Evolutionary conservation across 2,797 vertebrate species (phyloP).

Genomic region (Psittacula derbiana): DNA sequence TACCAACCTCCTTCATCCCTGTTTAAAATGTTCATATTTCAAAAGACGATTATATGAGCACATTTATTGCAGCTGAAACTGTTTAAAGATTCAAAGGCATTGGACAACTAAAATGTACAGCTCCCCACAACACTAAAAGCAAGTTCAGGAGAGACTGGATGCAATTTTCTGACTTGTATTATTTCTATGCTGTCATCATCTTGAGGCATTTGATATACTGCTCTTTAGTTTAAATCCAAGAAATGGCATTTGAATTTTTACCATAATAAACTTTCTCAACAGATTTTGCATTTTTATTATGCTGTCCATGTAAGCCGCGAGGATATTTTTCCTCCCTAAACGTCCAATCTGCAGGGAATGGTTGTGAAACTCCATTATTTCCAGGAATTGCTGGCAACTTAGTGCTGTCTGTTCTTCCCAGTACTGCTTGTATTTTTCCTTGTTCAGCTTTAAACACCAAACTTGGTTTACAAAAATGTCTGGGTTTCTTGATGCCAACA

Average conservation of each 20-base stretch:
- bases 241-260: constrained; percentile 26
- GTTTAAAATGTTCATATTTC: neutral
- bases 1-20: neutral
- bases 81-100: neutral
- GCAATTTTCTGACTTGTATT: constrained; percentile 27
- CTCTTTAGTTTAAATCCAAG: constrained; percentile 29
- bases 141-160: neutral
- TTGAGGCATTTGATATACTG: constrained; percentile 18
- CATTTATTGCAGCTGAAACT: neutral
- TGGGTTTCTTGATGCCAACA: constrained; percentile 39
- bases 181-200: constrained; percentile 18
- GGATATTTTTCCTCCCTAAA: constrained; percentile 43
- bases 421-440: constrained; percentile 60
- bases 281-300: constrained; percentile 29
- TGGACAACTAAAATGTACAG: neutral
- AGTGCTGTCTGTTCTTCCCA: constrained; percentile 36
- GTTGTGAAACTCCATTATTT: constrained; percentile 69
- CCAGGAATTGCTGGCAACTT: constrained; percentile 73
- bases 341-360: constrained; percentile 35
- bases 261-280: constrained; percentile 22
- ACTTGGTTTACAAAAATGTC: constrained; percentile 55
- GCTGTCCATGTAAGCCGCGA: constrained; percentile 2
- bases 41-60: neutral
- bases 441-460: constrained; percentile 61
- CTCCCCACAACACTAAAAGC: neutral